Base-by-base conservation (phyloP, 2,113 vertebrate species). In the Mugil cephalus region DNA sequence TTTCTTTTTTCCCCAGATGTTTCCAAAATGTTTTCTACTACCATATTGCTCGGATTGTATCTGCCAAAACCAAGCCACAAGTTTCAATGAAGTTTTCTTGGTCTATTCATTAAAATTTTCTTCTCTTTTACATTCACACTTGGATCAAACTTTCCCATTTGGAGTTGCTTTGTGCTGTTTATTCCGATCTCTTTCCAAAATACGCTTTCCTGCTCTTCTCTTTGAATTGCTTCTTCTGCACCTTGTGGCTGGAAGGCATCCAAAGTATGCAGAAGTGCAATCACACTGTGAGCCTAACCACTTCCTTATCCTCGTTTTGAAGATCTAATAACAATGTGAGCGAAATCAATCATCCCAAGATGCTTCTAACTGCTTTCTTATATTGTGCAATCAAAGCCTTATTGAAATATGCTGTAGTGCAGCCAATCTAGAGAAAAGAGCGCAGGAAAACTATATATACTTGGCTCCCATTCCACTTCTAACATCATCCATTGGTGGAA, bases 221-320 rank as follows among this genome's bases (percentile, higher is more conserved):
- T 51, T 86, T 74, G 72, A 87, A 84, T 82, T 84, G 84, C 84
- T 54, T 82, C 69, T 78, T 81, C 65, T 86, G 72, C 87, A 89
- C 86, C 83, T 87, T 87, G 70, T 79, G 75, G 43, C 79, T 89
- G 89, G 86, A 91, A 74, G 52, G 51, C 74, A 75, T 87, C 86
- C 89, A 88, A 89, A 86, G 78, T 82, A 88, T 89, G 84, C 84
- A 87, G 76, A 74, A 77, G 77, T 65, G 63, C 74, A 88, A 86
- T 85, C 84, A 85, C 75, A 81, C 59, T 69, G 75, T 66, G 59
- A 85, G 64, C 73, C 53, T 68, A 84, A 85, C 80, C 80, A 86
- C 79, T 86, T 89, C 87, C 87, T 84, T 68, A 84, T 82, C 77
- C 78, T 69, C 48, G 0, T 83, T 82, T 77, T 76, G 65, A 80